Base-by-base conservation (phyloP, 1,140 invertebrate species). In the Zaprionus ghesquierei region DNA sequence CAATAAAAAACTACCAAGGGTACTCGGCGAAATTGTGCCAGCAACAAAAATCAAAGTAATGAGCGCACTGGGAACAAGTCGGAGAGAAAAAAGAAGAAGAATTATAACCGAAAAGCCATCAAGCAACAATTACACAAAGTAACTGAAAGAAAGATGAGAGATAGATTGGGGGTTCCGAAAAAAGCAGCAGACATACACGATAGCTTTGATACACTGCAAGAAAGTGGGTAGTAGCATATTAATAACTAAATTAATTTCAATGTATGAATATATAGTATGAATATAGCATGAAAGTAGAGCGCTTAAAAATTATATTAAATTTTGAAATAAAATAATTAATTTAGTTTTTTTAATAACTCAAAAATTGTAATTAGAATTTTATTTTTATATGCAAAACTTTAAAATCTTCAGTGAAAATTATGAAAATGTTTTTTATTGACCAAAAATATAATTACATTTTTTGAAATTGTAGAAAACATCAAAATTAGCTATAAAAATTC, bases 11-110 rank as follows among this genome's bases (percentile, higher is more conserved):
- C 15, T 27, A 49, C 1, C 15, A 25, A 38, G 62, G 49, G 29
- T 41, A 71, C 60, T 56, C 58, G 25, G 58, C 51, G 58, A 81
- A 82, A 70, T 75, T 82, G 65, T 80, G 77, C 77, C 77, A 80
- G 27, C 60, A 64, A 15, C 15, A 41, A 41, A 55, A 59, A 35
- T 56, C 68, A 79, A 75, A 74, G 64, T 75, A 69, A 50, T 70
- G 41, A 50, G 71, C 59, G 71, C 59, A 75, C 75, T 79, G 77
- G 66, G 69, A 58, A 61, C 61, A 35, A 61, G n/a, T n/a, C n/a
- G n/a, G 44, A 50, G 3, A 31, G 5, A 6, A 29, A 46, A 33
- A 62, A 38, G 31, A 51, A 27, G 15, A 22, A 54, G 55, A 62
- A 73, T 61, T 31, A 63, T 31, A 63, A 55, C 64, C 33, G 59